phyloP scores from a whole-genome alignment of 1,140 invertebrate genomes.

The Drosophila tropicalis region DNA sequence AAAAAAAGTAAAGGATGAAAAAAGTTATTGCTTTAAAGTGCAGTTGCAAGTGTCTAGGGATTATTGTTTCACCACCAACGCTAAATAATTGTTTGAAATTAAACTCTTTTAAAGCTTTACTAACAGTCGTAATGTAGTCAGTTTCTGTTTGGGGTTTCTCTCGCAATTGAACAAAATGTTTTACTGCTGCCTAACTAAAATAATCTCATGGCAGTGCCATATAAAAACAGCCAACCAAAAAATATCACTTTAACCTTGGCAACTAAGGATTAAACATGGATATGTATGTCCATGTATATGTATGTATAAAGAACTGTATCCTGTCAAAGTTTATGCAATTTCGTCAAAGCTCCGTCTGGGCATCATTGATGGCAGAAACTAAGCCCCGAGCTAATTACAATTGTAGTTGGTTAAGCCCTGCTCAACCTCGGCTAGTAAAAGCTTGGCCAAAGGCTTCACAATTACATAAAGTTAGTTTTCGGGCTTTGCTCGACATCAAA shows the following conservation, averaged over 20 bases:
- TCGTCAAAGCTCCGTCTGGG: conserved; percentile 22
- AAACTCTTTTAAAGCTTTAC: too few species aligned
- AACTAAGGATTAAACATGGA: conserved; percentile 28
- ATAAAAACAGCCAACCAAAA: conserved; percentile 11
- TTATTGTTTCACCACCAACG: too few species aligned
- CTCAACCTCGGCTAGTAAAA: conserved; percentile 9
- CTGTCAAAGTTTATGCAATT: conserved; percentile 40
- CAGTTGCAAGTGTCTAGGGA: too few species aligned
- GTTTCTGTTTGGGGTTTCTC: neutral
- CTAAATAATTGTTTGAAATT: too few species aligned
- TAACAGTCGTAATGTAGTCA: neutral
- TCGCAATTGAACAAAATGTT: neutral
- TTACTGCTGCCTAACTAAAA: conserved; percentile 9
- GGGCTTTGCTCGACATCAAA: neutral
- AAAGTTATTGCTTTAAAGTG: too few species aligned
- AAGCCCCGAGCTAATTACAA: conserved; percentile 48
- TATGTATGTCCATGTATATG: conserved; percentile 15
- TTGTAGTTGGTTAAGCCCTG: conserved; percentile 29
- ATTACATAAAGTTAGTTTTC: conserved; percentile 32
- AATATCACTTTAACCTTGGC: conserved; percentile 29
- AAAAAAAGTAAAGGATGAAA: too few species aligned
- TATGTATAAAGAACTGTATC: conserved; percentile 14
- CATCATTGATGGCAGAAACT: conserved; percentile 21
- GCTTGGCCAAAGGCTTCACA: conserved; percentile 36
- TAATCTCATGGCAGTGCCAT: conserved; percentile 21